Conservation (phyloP, 1,140 invertebrate genomes). For the Caenorhabditis remanei region DNA sequence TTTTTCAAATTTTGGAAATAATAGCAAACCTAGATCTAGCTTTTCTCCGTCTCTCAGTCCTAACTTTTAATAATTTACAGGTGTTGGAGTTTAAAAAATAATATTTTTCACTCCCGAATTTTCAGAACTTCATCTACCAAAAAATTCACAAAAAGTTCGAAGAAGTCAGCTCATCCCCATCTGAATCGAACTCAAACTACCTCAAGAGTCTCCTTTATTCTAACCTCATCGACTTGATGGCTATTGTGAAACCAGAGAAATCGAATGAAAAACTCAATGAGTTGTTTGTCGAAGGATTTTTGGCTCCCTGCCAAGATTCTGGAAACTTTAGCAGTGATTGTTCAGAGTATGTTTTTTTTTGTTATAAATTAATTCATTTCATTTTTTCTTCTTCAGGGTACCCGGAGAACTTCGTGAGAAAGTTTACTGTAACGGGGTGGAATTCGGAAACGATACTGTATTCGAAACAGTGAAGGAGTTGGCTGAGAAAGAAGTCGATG, state of each 20-base stretch:
- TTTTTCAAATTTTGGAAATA: too few relatives aligned
- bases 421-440: conserved; percentile 22
- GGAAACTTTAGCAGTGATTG: conserved; percentile 47
- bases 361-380: background rate
- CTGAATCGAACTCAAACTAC: background rate
- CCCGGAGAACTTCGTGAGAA: conserved; percentile 28
- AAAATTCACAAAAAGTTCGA: conserved; percentile 41
- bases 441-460: conserved; percentile 43
- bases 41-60: too few relatives aligned
- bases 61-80: too few relatives aligned
- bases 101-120: background rate
- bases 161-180: background rate
- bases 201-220: background rate
- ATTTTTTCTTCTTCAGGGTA: background rate
- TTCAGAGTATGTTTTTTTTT: background rate
- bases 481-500: conserved; percentile 14
- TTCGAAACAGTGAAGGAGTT: conserved; percentile 27
- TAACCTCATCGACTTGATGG: conserved; percentile 22
- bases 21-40: too few relatives aligned
- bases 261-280: conserved; percentile 30
- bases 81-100: too few relatives aligned
- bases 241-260: conserved; percentile 38
- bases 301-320: conserved; percentile 26
- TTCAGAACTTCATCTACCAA: conserved; percentile 27
- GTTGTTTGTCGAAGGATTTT: background rate